These are phyloP conservation scores for Cheiracanthium punctorium DNA, from an alignment of 2,888 invertebrate genomes.

Conservation along the genomic window DNA sequence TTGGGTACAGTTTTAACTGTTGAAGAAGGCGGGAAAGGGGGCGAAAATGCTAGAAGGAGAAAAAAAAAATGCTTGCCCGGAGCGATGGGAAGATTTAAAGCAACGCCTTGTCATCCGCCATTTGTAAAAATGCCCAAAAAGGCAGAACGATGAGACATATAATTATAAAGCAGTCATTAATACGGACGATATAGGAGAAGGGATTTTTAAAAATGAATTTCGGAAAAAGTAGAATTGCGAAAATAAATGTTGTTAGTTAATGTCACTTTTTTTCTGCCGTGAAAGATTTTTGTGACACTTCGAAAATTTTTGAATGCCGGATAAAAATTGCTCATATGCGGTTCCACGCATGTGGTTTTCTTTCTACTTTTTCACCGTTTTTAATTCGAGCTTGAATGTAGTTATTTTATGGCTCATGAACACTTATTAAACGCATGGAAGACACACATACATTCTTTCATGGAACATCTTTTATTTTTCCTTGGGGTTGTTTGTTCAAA, in stretches of 20 bases:
- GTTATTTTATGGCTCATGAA: slow-evolving; percentile 14
- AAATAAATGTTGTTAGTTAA: slow-evolving; percentile 17
- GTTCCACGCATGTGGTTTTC: not conserved
- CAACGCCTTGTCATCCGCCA: slow-evolving; percentile 58
- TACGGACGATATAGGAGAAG: slow-evolving; percentile 22
- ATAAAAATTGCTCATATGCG: not conserved
- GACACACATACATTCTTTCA: not conserved
- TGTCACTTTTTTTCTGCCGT: slow-evolving; percentile 5
- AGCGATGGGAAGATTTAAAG: slow-evolving; percentile 29
- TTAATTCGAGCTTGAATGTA: slow-evolving; percentile 10
- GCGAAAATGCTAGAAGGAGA: not conserved
- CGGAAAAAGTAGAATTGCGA: not conserved
- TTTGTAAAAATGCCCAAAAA: slow-evolving; percentile 50
- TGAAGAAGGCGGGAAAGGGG: slow-evolving; percentile 1
- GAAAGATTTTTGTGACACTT: slow-evolving; percentile 21
- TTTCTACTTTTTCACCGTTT: not conserved
- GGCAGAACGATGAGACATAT: slow-evolving; percentile 51
- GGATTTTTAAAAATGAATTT: slow-evolving; percentile 14
- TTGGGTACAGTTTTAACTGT: slow-evolving; percentile 15
- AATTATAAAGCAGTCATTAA: slow-evolving; percentile 61
- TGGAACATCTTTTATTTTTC: not conserved
- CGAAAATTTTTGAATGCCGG: not conserved
- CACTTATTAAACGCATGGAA: slow-evolving; percentile 10
- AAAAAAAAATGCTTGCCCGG: not conserved
- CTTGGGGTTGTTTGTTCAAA: not conserved